Conservation (phyloP, 2,797 vertebrate species). For the Coregonus suidteri region DNA sequence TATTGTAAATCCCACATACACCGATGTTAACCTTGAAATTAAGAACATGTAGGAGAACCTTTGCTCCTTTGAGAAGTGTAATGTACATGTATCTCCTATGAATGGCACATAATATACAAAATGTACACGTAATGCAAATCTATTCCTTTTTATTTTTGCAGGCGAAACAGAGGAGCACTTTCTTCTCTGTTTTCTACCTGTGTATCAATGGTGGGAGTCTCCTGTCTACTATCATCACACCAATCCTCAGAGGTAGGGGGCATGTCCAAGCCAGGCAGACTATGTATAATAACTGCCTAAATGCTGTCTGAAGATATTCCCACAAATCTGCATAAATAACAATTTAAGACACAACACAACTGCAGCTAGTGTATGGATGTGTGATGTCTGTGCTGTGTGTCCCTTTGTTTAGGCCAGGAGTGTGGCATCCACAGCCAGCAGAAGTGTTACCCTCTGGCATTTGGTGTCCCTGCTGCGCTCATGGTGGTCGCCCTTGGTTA, state of each 20-base stretch:
- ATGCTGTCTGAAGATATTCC: constrained; percentile 3
- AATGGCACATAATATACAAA: too few relatives aligned
- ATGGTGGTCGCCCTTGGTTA: constrained; percentile 89
- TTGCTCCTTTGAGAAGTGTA: too few relatives aligned
- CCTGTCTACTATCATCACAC: constrained; percentile 91
- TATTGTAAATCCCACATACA: neutral
- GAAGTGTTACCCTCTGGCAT: constrained; percentile 91
- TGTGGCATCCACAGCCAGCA: constrained; percentile 85
- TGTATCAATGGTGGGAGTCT: constrained; percentile 94
- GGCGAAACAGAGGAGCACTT: constrained; percentile 85
- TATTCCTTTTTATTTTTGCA: constrained; percentile 61
- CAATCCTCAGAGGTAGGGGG: constrained; percentile 84
- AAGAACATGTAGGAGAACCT: neutral
- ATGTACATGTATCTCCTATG: too few relatives aligned
- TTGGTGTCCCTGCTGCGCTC: constrained; percentile 89
- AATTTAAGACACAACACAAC: neutral
- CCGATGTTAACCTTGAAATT: neutral
- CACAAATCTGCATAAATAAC: neutral
- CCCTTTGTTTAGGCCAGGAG: constrained; percentile 75
- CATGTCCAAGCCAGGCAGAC: neutral
- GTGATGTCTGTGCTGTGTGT: too few relatives aligned
- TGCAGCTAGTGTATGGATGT: too few relatives aligned
- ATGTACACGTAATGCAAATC: neutral
- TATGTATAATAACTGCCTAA: neutral
- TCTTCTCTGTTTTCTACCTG: constrained; percentile 96